Evolutionary conservation across 2,797 vertebrate genomes (phyloP).

Genomic region (Epinephelus malabaricus): DNA sequence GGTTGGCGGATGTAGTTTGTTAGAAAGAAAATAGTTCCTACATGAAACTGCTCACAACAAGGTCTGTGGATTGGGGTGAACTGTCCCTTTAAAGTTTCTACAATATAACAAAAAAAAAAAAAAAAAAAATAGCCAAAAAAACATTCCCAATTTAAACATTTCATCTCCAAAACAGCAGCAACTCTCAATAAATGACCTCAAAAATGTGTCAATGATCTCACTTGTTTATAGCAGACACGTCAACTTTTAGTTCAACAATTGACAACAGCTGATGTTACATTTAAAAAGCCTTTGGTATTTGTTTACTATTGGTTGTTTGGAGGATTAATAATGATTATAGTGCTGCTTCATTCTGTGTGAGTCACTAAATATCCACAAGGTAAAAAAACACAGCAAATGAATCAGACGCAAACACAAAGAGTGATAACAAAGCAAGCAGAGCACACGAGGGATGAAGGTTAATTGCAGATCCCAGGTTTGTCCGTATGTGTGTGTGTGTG

Average conservation of each 20-base stretch:
- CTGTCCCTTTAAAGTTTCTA: no score
- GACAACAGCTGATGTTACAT: no score
- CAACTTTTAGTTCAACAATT: no score
- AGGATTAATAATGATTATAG: not conserved
- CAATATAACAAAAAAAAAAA: no score
- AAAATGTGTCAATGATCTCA: not conserved
- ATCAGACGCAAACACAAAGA: not conserved
- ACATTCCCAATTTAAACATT: no score
- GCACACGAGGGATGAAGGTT: not conserved
- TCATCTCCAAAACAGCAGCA: no score
- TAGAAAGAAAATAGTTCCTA: no score
- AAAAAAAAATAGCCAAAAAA: no score
- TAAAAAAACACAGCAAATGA: not conserved
- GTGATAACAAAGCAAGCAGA: not conserved
- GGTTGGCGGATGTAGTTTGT: no score
- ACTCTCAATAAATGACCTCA: no score
- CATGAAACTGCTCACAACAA: no score
- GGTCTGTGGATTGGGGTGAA: no score
- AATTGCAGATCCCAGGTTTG: constrained; percentile 10
- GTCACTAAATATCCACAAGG: not conserved
- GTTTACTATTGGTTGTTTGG: not conserved
- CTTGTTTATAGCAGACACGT: not conserved
- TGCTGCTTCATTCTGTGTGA: not conserved
- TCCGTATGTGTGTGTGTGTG: not conserved
- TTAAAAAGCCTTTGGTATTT: not conserved